Evolutionary conservation across 2,888 invertebrate genomes (phyloP), one percentile per base, ranked within the genome.

Genomic region (Lissocephala sabroskyi): DNA sequence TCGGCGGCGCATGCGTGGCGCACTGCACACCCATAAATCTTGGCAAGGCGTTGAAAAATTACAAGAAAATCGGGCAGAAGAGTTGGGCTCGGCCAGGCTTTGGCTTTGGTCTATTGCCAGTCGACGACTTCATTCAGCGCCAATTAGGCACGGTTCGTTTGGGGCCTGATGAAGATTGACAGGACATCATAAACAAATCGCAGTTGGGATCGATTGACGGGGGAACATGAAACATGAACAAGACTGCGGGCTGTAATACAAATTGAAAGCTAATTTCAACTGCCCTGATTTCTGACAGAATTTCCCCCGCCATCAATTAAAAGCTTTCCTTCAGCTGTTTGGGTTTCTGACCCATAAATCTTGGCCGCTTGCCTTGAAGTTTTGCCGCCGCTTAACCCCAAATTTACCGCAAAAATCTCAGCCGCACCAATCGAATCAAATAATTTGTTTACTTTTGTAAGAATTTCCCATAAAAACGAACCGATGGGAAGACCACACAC

Each of bases 391-490:
- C n/a, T n/a, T n/a, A n/a, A n/a, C n/a, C 23, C 23, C 23, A 23
- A 23, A 23, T 23, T 23, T 23, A 23, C 52, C 45, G 26, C 45
- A 28, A 33, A 54, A 50, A 61, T 62, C 68, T 39, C 61, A 55
- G 49, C 49, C 53, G 46, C 35, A 35, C 26, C 28, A 32, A 54
- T 66, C 60, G 63, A 74, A 66, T 68, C 76, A 68, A 68, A 70
- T 76, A 74, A 68, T 68, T 68, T 77, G 68, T 68, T 68, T 68
- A 76, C 75, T 70, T 68, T 74, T 59, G 70, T 52, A 68, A 59
- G 63, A 68, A 56, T 54, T 57, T 56, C 45, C 48, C 56, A 49
- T 39, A 47, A 53, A 35, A 35, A 13, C 16, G 30, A 11, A 13
- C n/a, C n/a, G n/a, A n/a, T n/a, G n/a, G n/a, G n/a, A n/a, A n/a